A percentile compares a stretch with the other conserved stretches of the same genome.
Evolutionary conservation across 1,140 invertebrate species (phyloP).

Genomic region (Oncopodura yosiiana): DNA sequence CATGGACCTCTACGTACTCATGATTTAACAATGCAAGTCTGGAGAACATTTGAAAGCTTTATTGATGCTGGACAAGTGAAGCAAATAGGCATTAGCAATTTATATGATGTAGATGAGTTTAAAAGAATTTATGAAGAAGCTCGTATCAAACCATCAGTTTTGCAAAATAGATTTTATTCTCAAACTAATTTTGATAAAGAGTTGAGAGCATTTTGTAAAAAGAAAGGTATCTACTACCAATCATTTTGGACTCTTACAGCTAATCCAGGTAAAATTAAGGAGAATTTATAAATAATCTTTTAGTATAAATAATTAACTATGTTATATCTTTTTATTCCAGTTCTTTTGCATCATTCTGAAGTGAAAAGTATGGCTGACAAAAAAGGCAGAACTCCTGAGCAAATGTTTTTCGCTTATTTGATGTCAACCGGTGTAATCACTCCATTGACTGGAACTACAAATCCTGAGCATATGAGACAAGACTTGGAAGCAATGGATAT

Average conservation of each 20-base stretch:
- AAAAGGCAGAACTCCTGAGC: constrained; percentile 16
- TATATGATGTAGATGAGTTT: constrained; percentile 20
- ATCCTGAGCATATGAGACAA: constrained; percentile 23
- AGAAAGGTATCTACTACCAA: constrained; percentile 30
- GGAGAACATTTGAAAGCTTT: constrained; percentile 31
- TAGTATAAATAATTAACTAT: too few species aligned
- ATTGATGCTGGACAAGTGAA: constrained; percentile 13
- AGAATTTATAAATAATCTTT: too few species aligned
- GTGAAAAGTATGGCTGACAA: constrained; percentile 19
- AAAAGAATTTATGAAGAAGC: constrained; percentile 21
- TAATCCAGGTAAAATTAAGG: too few species aligned
- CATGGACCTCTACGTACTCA: constrained; percentile 27
- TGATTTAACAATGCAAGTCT: constrained; percentile 26
- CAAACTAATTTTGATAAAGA: constrained; percentile 23
- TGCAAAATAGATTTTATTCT: constrained; percentile 31
- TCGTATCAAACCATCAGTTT: constrained; percentile 26
- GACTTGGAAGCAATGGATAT: constrained; percentile 24
- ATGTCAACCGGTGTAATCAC: constrained; percentile 13
- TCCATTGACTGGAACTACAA: constrained; percentile 30
- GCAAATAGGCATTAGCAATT: constrained; percentile 32
- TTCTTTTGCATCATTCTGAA: constrained; percentile 2
- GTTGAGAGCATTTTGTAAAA: constrained; percentile 26
- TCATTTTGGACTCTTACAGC: constrained; percentile 34
- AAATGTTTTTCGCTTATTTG: constrained; percentile 31
- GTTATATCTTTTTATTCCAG: too few species aligned